Evolutionary conservation across 2,888 invertebrate genomes (phyloP), one percentile per base, ranked within the genome.

Genomic region (Torymus tubicola): DNA sequence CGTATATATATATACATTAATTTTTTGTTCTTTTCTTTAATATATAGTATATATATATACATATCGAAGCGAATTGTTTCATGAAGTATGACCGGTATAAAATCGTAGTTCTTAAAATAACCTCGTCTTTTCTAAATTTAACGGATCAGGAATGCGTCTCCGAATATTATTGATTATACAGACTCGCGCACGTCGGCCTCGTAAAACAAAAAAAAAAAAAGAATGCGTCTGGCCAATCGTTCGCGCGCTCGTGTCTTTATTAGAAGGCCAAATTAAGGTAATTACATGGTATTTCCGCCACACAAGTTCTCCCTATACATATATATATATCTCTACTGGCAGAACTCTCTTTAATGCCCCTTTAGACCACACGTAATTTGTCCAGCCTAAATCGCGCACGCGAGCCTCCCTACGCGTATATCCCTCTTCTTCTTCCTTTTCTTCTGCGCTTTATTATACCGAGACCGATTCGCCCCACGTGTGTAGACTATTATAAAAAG

Each of bases 261-360:
- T 84, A 82, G 83, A 83, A 83, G 81, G 78, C 81, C 80, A 82
- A 84, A 85, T 83, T 83, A 84, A 82, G 82, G 79, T 81, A 83
- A 85, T 84, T 84, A 85, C 73, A 82, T 79, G 83, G 80, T 80
- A 78, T 82, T 82, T 82, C 73, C 61, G 42, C 21, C 21, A 42
- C 31, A 58, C 31, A 31, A 31, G 31, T 64, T 53, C 18, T 0
- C 31, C 5, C 42, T 57, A 55, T 42, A 31, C 67, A 16, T 24
- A 1, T 13, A 5, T n/a, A 1, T 13, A 5, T n/a, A 8, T 16
- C 72, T 72, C 71, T 31, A 5, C 31, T 5, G 4, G 31, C 31
- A 31, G 57, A n/a, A n/a, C 57, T 58, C 58, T 52, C 24, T 68
- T 67, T 64, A 67, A 70, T 61, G 65, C 75, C 14, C 65, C 53